Percentiles rank a stretch among this genome's conserved stretches.
These are phyloP conservation scores for Carcinoscorpius rotundicauda DNA, from an alignment of 1,140 invertebrate species.

Conservation along the genomic window DNA sequence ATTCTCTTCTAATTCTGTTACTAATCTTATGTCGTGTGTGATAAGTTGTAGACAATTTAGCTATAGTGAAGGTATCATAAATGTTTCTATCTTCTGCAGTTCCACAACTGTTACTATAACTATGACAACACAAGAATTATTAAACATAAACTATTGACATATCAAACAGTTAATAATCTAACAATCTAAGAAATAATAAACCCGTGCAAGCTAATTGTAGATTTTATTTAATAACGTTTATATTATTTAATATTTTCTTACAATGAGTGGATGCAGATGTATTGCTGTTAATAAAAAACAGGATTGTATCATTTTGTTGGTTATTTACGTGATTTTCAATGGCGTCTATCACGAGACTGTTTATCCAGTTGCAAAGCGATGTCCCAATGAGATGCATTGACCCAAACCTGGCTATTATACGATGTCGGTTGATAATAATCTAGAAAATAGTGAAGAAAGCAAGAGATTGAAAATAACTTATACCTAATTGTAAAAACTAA, in stretches of 20 bases:
- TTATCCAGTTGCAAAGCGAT: conserved; percentile 57
- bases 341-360: conserved; percentile 55
- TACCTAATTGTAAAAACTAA: no score
- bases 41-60: no score
- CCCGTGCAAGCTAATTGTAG: not conserved
- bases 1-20: no score
- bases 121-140: no score
- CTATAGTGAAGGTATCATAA: no score
- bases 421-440: conserved; percentile 47
- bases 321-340: conserved; percentile 33
- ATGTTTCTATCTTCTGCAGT: no score
- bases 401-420: conserved; percentile 48
- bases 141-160: not conserved
- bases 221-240: not conserved
- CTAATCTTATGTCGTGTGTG: no score
- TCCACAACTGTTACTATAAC: no score
- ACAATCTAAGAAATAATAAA: not conserved
- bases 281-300: no score
- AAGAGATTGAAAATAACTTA: no score
- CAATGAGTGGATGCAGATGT: not conserved
- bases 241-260: conserved; percentile 8
- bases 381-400: conserved; percentile 60
- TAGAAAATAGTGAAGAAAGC: conserved; percentile 22
- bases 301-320: not conserved
- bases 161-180: not conserved